Base-by-base conservation (phyloP, 2,113 vertebrate species). In the Merops nubicus region DNA sequence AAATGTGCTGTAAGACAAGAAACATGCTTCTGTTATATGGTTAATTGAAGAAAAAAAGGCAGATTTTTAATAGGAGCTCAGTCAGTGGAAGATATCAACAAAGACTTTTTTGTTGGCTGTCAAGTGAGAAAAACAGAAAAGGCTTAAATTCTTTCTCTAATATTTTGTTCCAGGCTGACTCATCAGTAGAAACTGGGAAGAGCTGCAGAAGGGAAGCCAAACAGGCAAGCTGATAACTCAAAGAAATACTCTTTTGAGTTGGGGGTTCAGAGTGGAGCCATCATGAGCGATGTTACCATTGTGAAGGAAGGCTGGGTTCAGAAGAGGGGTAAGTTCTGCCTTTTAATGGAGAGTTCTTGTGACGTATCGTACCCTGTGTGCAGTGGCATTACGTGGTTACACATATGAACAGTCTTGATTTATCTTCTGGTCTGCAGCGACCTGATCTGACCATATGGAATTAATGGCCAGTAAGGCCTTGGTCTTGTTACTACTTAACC, bases 281-380 rank as follows among this genome's bases (percentile, higher is more conserved):
- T 98, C 99, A 99, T 99, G 99, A 99, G 99, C 98, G 99, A 99
- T 99, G 99, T 99, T 98, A 99, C 99, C 98, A 99, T 99, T 98
- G 99, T 99, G 98, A 99, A 99, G 98, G 99, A 99, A 99, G 99
- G 99, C 96, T 99, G 99, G 99, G 99, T 99, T 96, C 99, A 99
- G 98, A 99, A 99, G 98, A 99, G 99, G 98, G 99, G 99, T 99
- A 98, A 99, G 99, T 98, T 96, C 94, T 96, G 51, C 28, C 34
- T 87, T 89, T 78, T 47, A 85, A 45, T 56, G 31, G 34, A 43
- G 68, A 77, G 38, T 78, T 42, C 3, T 83, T 96, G 31, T 86
- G 60, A 9, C 1, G 3, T 84, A 13, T 64, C 0, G 0, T 76
- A 11, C 2, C 0, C 6, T 60, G 31, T 3, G 31, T 7, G 16